Conservation (phyloP, 2,797 vertebrate genomes). For the Poeciliopsis turneri region DNA sequence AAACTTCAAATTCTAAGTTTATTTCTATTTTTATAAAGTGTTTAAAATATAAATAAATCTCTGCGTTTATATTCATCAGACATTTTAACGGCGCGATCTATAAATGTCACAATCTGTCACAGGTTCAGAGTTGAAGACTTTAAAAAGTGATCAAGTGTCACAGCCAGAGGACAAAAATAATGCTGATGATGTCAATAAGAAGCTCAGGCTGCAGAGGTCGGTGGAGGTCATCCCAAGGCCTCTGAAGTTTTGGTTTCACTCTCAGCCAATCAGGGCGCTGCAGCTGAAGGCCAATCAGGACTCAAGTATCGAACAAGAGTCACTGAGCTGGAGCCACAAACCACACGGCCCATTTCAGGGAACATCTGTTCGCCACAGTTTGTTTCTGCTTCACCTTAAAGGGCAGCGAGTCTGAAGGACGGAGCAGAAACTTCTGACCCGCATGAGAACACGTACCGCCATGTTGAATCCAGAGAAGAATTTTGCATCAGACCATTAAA, state of each 20-base stretch:
- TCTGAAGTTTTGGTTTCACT: not conserved
- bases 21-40: not conserved
- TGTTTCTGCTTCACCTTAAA: not conserved
- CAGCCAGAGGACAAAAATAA: not conserved
- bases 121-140: not conserved
- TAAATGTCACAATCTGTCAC: not conserved
- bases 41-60: not conserved
- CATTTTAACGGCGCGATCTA: not conserved
- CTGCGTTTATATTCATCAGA: not conserved
- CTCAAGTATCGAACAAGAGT: not conserved
- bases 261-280: not conserved
- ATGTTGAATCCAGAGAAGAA: too few species aligned
- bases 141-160: not conserved
- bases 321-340: not conserved
- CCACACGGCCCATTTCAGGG: not conserved
- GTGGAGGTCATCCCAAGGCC: not conserved
- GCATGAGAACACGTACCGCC: not conserved
- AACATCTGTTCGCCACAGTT: not conserved
- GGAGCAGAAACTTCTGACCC: not conserved
- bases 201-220: not conserved
- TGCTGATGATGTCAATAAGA: not conserved
- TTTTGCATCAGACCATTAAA: not conserved
- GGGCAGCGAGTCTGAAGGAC: not conserved
- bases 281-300: slow-evolving; percentile 6
- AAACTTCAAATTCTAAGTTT: not conserved